A percentile compares a stretch with the other conserved stretches of the same genome.
These are phyloP conservation scores for Myotis brandtii DNA, from an alignment of 2,113 vertebrate genomes.

Conservation along the genomic window DNA sequence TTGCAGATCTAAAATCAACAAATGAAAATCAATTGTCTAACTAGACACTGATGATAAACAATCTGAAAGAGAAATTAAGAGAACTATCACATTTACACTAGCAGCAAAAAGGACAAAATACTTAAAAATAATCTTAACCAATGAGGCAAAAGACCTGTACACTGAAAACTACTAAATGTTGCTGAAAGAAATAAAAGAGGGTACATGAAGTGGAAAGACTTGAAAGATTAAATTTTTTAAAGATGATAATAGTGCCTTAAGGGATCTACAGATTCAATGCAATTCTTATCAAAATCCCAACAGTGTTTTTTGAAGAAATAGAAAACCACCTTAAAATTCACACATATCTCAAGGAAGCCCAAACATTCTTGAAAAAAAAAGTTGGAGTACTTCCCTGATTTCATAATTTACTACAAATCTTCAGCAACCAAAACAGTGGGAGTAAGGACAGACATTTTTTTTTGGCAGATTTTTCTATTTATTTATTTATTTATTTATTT, in stretches of 20 bases:
- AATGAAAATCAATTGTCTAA: neutral
- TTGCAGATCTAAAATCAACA: conserved; percentile 15
- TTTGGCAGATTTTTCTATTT: too few species aligned
- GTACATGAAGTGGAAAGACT: neutral
- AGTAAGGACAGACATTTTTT: neutral
- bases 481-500: too few species aligned
- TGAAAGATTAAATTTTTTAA: neutral
- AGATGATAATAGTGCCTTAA: neutral
- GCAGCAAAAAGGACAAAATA: neutral
- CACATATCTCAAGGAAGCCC: neutral
- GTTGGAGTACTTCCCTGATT: neutral
- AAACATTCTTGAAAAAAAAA: neutral
- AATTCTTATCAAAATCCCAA: neutral
- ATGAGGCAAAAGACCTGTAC: neutral
- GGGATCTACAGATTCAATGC: neutral
- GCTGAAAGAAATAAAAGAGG: conserved; percentile 13
- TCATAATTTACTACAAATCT: neutral
- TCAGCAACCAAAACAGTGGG: neutral
- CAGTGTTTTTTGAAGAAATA: neutral
- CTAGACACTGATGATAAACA: neutral
- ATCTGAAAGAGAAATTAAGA: conserved; percentile 24
- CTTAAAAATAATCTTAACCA: conserved; percentile 2
- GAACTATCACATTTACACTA: neutral
- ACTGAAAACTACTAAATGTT: conserved; percentile 2
- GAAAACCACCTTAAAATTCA: neutral